Evolutionary conservation across 23 tunicate genomes (phyloP).

Genomic region (Styela plicata): DNA sequence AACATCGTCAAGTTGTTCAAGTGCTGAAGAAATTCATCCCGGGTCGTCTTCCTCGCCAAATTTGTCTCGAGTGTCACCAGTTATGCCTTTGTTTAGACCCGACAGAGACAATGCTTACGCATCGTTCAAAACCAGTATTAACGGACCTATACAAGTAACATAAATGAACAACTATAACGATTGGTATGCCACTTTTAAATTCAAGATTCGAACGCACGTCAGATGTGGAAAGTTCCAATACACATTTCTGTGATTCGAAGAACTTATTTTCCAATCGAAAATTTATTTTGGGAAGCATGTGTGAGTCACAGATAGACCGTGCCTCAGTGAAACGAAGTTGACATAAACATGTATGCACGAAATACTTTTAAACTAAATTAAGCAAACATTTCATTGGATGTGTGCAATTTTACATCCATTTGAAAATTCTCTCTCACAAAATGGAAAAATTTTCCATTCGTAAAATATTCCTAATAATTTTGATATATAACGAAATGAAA

Average conservation of each 20-base stretch:
- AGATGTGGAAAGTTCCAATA: too few relatives aligned
- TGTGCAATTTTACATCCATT: background rate
- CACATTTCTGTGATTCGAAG: too few relatives aligned
- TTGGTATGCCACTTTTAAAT: too few relatives aligned
- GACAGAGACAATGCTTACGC: background rate
- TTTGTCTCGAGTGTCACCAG: background rate
- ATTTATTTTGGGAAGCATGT: too few relatives aligned
- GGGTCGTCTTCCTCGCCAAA: background rate
- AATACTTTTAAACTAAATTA: background rate
- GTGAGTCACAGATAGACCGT: too few relatives aligned
- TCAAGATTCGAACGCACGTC: too few relatives aligned
- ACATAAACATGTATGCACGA: too few relatives aligned
- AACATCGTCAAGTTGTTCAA: background rate
- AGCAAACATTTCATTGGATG: background rate
- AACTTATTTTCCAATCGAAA: too few relatives aligned
- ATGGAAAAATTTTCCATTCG: background rate
- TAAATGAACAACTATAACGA: background rate
- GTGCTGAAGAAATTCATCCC: background rate
- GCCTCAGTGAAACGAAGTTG: too few relatives aligned
- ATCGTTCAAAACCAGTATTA: background rate
- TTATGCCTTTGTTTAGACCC: background rate
- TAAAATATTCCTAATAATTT: too few relatives aligned
- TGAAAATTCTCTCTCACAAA: background rate
- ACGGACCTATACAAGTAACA: constrained; percentile 6
- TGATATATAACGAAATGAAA: too few relatives aligned